A percentile compares a stretch with the other conserved stretches of the same genome.
Conservation (phyloP, 2,113 vertebrate species). For the Caretta caretta region DNA sequence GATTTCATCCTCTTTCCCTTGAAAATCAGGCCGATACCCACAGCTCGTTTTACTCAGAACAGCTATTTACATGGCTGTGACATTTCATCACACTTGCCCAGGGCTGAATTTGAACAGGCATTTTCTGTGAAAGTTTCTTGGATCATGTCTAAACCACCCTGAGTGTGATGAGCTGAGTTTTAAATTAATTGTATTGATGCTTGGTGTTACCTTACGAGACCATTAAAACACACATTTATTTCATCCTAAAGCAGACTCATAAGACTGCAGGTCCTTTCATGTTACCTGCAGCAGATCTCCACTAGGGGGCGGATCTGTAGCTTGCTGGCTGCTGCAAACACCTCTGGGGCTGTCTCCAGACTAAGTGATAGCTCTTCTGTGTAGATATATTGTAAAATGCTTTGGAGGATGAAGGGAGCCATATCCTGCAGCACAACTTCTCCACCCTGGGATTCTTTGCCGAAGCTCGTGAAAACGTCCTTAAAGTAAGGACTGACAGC, state of each 20-base stretch:
- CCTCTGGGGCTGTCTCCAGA: conserved; percentile 83
- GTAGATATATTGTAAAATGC: conserved; percentile 84
- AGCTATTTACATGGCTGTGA: neutral
- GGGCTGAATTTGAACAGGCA: neutral
- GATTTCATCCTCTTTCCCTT: too few species aligned
- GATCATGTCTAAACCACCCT: neutral
- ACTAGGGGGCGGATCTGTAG: conserved; percentile 86
- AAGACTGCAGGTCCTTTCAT: neutral
- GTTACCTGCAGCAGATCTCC: conserved; percentile 83
- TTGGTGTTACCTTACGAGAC: neutral
- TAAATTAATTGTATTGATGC: neutral
- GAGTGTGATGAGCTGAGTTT: neutral
- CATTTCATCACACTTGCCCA: neutral
- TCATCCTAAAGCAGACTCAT: neutral
- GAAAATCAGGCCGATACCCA: too few species aligned
- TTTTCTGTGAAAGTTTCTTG: neutral
- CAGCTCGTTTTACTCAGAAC: too few species aligned
- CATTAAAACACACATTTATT: neutral
- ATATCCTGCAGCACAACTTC: conserved; percentile 85
- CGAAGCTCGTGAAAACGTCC: conserved; percentile 85
- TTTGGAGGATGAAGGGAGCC: conserved; percentile 82
- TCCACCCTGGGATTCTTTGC: conserved; percentile 83
- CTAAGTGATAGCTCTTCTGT: conserved; percentile 81
- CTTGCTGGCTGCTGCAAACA: conserved; percentile 84
- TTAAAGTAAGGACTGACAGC: conserved; percentile 85